Percentiles rank a stretch among this genome's conserved stretches.
phyloP scores from a whole-genome alignment of 2,888 invertebrate species.

The Endomychus coccineus region DNA sequence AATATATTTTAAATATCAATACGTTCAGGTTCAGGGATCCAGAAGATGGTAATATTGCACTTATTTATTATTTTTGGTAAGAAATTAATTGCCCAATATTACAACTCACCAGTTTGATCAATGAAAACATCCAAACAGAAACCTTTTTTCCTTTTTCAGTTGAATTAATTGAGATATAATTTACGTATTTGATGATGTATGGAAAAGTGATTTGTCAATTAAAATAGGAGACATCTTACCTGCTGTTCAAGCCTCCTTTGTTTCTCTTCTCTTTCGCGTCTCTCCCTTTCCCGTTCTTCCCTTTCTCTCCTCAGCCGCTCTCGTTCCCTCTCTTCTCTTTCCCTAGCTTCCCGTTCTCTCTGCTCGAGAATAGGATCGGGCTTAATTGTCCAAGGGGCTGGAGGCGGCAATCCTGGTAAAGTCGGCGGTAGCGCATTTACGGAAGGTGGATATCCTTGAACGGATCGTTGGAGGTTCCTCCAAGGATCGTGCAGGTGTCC shows the following conservation, averaged over 20 bases:
- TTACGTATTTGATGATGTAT: no score
- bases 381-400: conserved; percentile 58
- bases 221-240: conserved; percentile 34
- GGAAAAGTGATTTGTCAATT: no score
- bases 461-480: conserved; percentile 58
- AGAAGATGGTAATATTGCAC: no score
- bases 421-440: conserved; percentile 45
- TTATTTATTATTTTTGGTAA: no score
- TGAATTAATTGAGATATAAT: no score
- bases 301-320: conserved; percentile 50
- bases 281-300: conserved; percentile 54
- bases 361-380: conserved; percentile 53
- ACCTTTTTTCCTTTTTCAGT: no score
- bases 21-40: no score
- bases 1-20: no score
- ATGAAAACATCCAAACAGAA: no score
- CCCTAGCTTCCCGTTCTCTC: conserved; percentile 55
- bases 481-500: conserved; percentile 58
- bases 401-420: conserved; percentile 39
- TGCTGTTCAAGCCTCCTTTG: conserved; percentile 44
- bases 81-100: no score
- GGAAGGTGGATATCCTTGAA: conserved; percentile 49
- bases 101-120: no score
- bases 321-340: conserved; percentile 52
- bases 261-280: conserved; percentile 48